Conservation (phyloP, 2,888 invertebrate species). For the Autographa gamma region DNA sequence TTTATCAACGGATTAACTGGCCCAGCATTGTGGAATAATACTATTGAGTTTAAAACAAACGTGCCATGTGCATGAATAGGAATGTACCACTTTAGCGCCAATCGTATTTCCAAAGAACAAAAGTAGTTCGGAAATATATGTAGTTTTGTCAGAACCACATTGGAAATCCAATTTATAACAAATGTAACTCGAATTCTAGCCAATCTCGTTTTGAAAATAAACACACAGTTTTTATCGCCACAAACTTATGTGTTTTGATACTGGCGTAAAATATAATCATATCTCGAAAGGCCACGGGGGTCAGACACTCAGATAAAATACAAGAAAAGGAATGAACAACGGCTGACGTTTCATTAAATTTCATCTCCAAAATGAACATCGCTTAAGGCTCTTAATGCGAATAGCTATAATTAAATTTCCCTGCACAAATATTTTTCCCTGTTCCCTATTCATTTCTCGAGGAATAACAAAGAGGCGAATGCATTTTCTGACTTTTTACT, state of each 20-base stretch:
- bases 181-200: constrained; percentile 40
- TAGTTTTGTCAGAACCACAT: constrained; percentile 36
- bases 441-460: constrained; percentile 26
- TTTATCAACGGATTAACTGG: background rate
- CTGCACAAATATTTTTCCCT: constrained; percentile 38
- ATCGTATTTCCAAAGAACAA: constrained; percentile 48
- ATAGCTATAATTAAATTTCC: constrained; percentile 46
- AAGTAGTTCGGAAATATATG: constrained; percentile 44
- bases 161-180: constrained; percentile 54
- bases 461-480: constrained; percentile 35
- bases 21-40: background rate
- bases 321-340: constrained; percentile 11
- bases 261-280: background rate
- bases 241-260: constrained; percentile 4
- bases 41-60: constrained; percentile 11
- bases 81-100: constrained; percentile 36
- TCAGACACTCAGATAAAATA: constrained; percentile 10
- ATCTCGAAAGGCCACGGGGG: background rate
- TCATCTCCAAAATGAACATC: constrained; percentile 37
- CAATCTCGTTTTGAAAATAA: constrained; percentile 33
- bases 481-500: constrained; percentile 44
- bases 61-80: constrained; percentile 14
- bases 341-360: constrained; percentile 25
- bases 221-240: constrained; percentile 18
- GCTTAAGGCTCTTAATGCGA: constrained; percentile 30